Evolutionary conservation across 2,797 vertebrate genomes (phyloP).

Genomic region (Brachymystax lenok): DNA sequence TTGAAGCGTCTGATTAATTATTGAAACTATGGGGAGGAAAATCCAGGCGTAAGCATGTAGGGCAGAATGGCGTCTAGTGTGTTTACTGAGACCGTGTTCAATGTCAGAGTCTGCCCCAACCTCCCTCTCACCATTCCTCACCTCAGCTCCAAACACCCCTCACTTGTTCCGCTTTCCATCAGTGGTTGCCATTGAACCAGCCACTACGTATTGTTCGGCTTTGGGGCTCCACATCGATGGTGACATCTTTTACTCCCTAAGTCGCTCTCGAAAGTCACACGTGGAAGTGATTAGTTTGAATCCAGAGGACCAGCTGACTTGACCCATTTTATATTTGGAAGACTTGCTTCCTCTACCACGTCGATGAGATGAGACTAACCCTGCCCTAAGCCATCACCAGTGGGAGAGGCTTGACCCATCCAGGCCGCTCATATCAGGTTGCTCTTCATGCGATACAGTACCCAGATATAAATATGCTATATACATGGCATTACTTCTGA

Average conservation of each 20-base stretch:
- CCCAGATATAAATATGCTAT: not conserved
- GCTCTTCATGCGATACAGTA: not conserved
- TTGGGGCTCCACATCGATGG: constrained; percentile 3
- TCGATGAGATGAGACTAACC: constrained; percentile 44
- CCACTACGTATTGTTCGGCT: not conserved
- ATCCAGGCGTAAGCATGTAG: constrained; percentile 25
- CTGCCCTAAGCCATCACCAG: not conserved
- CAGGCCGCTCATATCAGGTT: not conserved
- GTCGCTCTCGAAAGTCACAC: constrained; percentile 55
- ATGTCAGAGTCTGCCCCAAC: constrained; percentile 7
- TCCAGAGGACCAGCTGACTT: constrained; percentile 70
- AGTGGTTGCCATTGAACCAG: not conserved
- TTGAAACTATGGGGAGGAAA: constrained; percentile 28
- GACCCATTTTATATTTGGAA: constrained; percentile 52
- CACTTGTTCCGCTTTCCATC: not conserved
- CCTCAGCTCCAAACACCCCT: not conserved
- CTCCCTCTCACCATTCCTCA: not conserved
- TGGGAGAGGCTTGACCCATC: not conserved
- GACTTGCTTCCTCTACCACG: constrained; percentile 27
- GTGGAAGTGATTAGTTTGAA: constrained; percentile 70
- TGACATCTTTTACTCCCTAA: not conserved
- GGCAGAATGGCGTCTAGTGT: not conserved
- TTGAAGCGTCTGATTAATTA: constrained; percentile 32
- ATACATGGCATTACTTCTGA: not conserved
- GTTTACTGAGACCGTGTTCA: constrained; percentile 29